Conservation (phyloP, 2,888 invertebrate species). For the Orchesellides sinensis region DNA sequence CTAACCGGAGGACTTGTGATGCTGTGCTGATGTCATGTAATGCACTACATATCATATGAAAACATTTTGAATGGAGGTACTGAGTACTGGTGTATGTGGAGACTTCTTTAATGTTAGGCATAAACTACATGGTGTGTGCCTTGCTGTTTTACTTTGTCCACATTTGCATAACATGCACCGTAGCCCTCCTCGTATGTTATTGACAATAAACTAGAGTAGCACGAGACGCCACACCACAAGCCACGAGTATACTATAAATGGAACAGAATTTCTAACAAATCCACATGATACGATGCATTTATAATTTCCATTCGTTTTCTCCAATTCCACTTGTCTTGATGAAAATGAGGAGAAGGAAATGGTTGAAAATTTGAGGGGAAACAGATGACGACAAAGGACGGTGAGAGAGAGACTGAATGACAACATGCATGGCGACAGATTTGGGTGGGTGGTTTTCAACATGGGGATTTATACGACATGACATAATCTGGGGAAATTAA, state of each 20-base stretch:
- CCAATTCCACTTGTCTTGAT: slow-evolving; percentile 2
- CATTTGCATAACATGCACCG: too few species aligned
- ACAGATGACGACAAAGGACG: too few species aligned
- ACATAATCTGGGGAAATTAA: slow-evolving; percentile 38
- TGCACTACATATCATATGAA: too few species aligned
- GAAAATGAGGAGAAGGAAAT: slow-evolving; percentile 22
- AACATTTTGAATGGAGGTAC: too few species aligned
- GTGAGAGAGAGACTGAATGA: slow-evolving; percentile 1
- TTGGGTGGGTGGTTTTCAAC: too few species aligned
- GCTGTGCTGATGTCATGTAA: slow-evolving; percentile 6
- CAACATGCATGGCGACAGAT: slow-evolving; percentile 17
- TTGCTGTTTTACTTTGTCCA: too few species aligned
- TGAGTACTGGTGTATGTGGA: too few species aligned
- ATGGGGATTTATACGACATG: neutral
- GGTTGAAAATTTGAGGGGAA: neutral
- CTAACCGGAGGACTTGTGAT: neutral
- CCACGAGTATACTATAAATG: neutral
- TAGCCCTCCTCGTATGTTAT: too few species aligned
- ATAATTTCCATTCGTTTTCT: slow-evolving; percentile 38
- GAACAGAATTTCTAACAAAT: slow-evolving; percentile 31
- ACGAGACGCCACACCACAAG: neutral
- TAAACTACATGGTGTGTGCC: too few species aligned
- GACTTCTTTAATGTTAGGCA: too few species aligned
- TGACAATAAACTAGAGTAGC: too few species aligned
- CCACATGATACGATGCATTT: slow-evolving; percentile 40